A percentile compares a stretch with the other conserved stretches of the same genome.
These are phyloP conservation scores for Trachelus iudaicus DNA, from an alignment of 2,888 invertebrate genomes.

Conservation along the genomic window DNA sequence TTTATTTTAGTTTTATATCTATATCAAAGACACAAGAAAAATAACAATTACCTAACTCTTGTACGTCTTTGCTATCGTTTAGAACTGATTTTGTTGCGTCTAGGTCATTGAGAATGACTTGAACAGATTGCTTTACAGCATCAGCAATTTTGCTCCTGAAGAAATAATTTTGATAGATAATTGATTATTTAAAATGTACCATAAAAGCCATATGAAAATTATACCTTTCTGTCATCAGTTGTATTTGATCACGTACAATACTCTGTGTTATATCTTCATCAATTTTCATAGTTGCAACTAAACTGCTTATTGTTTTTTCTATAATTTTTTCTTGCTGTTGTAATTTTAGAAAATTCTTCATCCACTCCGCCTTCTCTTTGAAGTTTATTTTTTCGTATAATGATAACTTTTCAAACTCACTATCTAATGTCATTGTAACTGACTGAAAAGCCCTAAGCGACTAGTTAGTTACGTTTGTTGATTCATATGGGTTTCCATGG, in stretches of 20 bases:
- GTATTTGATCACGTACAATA: conserved; percentile 37
- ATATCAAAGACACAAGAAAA: neutral
- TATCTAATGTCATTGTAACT: neutral
- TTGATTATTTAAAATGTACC: conserved; percentile 14
- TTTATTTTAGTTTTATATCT: conserved; percentile 4
- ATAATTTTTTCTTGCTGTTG: conserved; percentile 54
- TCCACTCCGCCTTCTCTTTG: conserved; percentile 32
- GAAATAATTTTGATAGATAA: conserved; percentile 13
- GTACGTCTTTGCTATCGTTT: conserved; percentile 34
- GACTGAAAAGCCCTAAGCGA: neutral
- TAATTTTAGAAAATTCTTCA: conserved; percentile 45
- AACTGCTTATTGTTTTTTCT: conserved; percentile 45
- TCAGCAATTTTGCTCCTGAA: conserved; percentile 32
- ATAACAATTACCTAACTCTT: conserved; percentile 45
- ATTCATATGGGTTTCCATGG: conserved; percentile 2
- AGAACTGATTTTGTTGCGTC: conserved; percentile 35
- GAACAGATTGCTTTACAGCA: conserved; percentile 28
- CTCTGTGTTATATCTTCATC: conserved; percentile 37
- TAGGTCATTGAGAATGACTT: conserved; percentile 39
- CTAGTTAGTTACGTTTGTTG: neutral
- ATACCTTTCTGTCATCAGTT: conserved; percentile 45
- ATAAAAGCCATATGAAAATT: conserved; percentile 6
- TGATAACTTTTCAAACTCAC: neutral
- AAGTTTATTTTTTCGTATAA: neutral
- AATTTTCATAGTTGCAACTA: conserved; percentile 48